phyloP scores from a whole-genome alignment of 1,140 invertebrate genomes.

The Psix sp. region DNA sequence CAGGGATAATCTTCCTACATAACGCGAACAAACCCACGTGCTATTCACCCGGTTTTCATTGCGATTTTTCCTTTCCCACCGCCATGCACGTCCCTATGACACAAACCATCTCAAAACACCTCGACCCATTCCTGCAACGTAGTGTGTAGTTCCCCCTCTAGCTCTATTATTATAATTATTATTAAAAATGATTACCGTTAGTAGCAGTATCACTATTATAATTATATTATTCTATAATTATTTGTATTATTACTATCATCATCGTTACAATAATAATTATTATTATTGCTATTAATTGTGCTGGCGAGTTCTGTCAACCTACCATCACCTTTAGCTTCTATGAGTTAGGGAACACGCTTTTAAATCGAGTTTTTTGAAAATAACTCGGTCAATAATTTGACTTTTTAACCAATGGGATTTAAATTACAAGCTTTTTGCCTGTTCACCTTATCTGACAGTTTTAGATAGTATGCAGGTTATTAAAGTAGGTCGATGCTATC shows the following conservation, averaged over 20 bases:
- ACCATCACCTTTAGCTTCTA: conserved; percentile 16
- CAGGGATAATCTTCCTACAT: conserved; percentile 60
- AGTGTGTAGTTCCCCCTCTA: conserved; percentile 61
- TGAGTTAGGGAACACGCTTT: conserved; percentile 15
- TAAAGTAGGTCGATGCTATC: conserved; percentile 30
- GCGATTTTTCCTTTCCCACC: conserved; percentile 57
- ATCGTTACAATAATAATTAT: conserved; percentile 76
- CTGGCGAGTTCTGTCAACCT: conserved; percentile 35
- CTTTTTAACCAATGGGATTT: conserved; percentile 1
- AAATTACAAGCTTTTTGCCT: conserved; percentile 29
- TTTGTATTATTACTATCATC: conserved; percentile 75
- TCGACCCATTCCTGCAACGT: conserved; percentile 55
- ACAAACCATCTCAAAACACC: conserved; percentile 50
- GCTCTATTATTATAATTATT: conserved; percentile 57
- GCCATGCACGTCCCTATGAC: conserved; percentile 55
- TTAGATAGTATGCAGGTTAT: conserved; percentile 38
- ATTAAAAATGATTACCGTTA: conserved; percentile 65
- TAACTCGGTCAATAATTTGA: conserved; percentile 2
- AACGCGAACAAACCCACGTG: conserved; percentile 25
- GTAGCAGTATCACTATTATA: conserved; percentile 70
- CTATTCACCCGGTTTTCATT: conserved; percentile 42
- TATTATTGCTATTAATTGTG: conserved; percentile 69
- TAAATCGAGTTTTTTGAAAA: conserved; percentile 11
- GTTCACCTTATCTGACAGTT: conserved; percentile 22
- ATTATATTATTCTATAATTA: conserved; percentile 66